Evolutionary conservation across 35 echinoderm and acorn worm species (phyloP).

Genomic region (Patiria miniata): DNA sequence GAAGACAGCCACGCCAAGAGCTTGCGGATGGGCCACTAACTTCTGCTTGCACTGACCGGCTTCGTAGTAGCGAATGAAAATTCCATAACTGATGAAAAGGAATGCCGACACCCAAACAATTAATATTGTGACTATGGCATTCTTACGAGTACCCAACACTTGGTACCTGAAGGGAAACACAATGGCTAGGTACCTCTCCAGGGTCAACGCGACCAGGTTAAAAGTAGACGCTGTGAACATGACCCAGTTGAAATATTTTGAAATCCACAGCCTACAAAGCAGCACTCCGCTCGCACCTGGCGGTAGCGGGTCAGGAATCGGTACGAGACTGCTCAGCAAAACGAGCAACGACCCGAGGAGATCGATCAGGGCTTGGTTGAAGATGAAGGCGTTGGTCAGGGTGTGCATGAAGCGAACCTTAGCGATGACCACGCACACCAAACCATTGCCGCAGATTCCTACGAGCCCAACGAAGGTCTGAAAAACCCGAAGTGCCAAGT

Average conservation of each 20-base stretch:
- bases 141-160: background rate
- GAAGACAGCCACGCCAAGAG: background rate
- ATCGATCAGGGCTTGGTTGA: constrained; percentile 36
- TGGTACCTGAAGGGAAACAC: constrained; percentile 50
- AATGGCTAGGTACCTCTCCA: constrained; percentile 73
- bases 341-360: background rate
- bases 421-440: constrained; percentile 25
- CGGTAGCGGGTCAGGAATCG: constrained; percentile 18
- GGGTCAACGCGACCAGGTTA: constrained; percentile 46
- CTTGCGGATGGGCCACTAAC: background rate
- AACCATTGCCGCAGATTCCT: constrained; percentile 38
- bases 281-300: background rate
- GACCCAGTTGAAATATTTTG: constrained; percentile 42
- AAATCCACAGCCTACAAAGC: constrained; percentile 47
- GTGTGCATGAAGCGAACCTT: constrained; percentile 21
- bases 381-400: constrained; percentile 25
- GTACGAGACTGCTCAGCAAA: background rate
- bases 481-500: background rate
- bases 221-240: constrained; percentile 46
- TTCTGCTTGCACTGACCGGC: background rate
- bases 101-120: constrained; percentile 25
- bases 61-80: background rate
- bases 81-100: background rate
- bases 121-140: background rate
- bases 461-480: background rate